These are phyloP conservation scores for Neodiprion fabricii DNA, from an alignment of 1,140 invertebrate genomes.

Conservation along the genomic window DNA sequence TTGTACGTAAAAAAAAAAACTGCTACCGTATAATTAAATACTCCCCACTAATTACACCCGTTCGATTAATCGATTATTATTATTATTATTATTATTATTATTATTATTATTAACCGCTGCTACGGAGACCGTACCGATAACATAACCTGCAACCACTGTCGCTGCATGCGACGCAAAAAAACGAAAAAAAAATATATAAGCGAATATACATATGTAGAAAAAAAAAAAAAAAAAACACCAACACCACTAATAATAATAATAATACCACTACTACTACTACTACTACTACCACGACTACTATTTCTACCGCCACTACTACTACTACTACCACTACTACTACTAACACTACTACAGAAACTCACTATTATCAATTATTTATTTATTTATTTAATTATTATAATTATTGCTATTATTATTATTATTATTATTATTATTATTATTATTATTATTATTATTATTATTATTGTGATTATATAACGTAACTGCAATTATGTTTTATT, in stretches of 20 bases:
- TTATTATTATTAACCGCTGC: slow-evolving; percentile 38
- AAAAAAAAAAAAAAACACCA: slow-evolving; percentile 30
- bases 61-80: slow-evolving; percentile 34
- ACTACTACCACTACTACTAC: slow-evolving; percentile 1
- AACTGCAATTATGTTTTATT: slow-evolving; percentile 61
- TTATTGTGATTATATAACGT: slow-evolving; percentile 46
- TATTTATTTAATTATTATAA: slow-evolving; percentile 59
- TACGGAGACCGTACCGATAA: slow-evolving; percentile 11
- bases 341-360: slow-evolving; percentile 23
- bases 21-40: too few species aligned
- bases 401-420: too few species aligned
- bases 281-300: slow-evolving; percentile 10
- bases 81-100: slow-evolving; percentile 32
- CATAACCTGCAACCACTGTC: slow-evolving; percentile 30
- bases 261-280: slow-evolving; percentile 12
- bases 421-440: too few species aligned
- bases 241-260: slow-evolving; percentile 38
- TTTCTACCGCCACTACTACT: neutral
- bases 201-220: too few species aligned
- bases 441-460: too few species aligned
- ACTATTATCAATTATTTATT: slow-evolving; percentile 58
- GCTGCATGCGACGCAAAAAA: slow-evolving; percentile 19
- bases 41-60: too few species aligned
- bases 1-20: too few species aligned
- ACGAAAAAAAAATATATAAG: too few species aligned